These are phyloP conservation scores for Haliaeetus leucogaster DNA, from an alignment of 2,113 vertebrate species.

Conservation along the genomic window DNA sequence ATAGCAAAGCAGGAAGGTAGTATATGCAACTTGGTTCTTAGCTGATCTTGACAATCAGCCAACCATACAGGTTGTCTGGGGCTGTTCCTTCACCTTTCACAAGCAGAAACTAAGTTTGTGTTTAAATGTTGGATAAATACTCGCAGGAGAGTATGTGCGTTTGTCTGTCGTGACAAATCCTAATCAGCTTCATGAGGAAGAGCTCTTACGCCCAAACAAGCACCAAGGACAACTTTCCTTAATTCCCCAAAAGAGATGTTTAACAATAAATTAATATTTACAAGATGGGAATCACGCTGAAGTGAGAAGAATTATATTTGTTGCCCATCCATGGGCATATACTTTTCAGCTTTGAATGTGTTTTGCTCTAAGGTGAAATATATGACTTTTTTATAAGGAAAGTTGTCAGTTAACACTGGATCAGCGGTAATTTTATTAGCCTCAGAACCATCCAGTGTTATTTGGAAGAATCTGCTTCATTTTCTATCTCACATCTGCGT, in stretches of 20 bases:
- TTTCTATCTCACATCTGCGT: slow-evolving; percentile 62
- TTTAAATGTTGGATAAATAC: not conserved
- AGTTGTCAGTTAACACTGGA: not conserved
- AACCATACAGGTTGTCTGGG: not conserved
- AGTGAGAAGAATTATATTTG: not conserved
- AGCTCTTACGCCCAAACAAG: not conserved
- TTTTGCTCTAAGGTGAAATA: not conserved
- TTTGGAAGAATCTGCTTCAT: slow-evolving; percentile 40
- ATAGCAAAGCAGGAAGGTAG: not conserved
- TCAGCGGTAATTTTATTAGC: slow-evolving; percentile 33
- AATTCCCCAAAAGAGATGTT: not conserved
- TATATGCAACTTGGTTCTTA: not conserved
- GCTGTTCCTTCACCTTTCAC: not conserved
- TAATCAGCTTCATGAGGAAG: not conserved
- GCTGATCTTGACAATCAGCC: not conserved
- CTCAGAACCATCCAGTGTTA: slow-evolving; percentile 16
- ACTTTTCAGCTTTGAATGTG: not conserved
- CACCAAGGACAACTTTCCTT: not conserved
- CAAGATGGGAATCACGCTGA: not conserved
- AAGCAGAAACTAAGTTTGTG: not conserved
- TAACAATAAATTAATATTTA: not conserved
- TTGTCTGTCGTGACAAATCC: not conserved
- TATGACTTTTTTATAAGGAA: not conserved
- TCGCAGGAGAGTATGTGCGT: not conserved
- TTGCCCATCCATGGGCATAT: not conserved